Evolutionary conservation across 2,888 invertebrate genomes (phyloP).

Genomic region (Atethmia centrago): DNA sequence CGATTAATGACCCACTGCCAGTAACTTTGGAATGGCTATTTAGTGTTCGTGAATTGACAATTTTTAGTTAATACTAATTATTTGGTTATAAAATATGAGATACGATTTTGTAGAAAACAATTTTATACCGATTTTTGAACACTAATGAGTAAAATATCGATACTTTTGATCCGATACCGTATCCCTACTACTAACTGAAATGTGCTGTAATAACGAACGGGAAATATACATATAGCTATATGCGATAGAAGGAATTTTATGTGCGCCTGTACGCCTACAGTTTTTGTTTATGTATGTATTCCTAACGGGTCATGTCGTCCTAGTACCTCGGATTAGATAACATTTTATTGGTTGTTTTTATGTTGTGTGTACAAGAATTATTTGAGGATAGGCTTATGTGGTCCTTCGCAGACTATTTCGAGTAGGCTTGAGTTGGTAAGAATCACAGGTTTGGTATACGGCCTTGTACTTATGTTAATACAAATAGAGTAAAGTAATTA

Average conservation of each 20-base stretch:
- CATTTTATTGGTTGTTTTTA: slow-evolving; percentile 65
- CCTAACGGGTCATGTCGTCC: slow-evolving; percentile 58
- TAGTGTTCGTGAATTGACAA: background rate
- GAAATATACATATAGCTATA: slow-evolving; percentile 52
- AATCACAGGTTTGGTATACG: background rate
- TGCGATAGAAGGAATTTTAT: slow-evolving; percentile 61
- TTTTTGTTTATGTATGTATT: slow-evolving; percentile 63
- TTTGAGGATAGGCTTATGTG: slow-evolving; percentile 33
- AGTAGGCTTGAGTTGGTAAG: background rate
- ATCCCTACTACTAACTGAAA: slow-evolving; percentile 53
- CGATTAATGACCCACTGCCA: background rate
- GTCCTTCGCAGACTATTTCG: slow-evolving; percentile 8
- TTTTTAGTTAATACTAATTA: background rate
- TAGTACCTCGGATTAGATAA: slow-evolving; percentile 65
- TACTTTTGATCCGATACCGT: slow-evolving; percentile 28
- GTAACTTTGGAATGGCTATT: background rate
- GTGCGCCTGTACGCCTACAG: slow-evolving; percentile 56
- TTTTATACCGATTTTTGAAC: too few species aligned
- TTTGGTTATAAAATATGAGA: background rate
- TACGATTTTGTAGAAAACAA: background rate
- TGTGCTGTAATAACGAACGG: slow-evolving; percentile 64
- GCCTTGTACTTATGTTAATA: background rate
- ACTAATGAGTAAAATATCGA: slow-evolving; percentile 24
- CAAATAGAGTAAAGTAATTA: background rate
- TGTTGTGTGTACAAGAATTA: slow-evolving; percentile 51